Conservation (phyloP, 2,113 vertebrate species). For the Sceloporus undulatus region DNA sequence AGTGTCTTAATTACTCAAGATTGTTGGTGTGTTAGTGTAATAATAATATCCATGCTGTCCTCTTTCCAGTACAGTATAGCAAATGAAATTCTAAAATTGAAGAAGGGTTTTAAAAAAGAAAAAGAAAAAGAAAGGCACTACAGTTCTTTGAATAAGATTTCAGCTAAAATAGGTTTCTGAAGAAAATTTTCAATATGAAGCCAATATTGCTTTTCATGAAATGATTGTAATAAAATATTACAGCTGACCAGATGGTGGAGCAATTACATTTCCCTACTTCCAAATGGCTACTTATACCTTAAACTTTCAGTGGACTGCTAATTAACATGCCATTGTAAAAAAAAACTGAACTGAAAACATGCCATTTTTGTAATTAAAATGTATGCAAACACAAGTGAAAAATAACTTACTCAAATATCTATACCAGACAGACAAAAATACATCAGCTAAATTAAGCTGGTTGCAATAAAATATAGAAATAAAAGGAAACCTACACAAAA, state of each 20-base stretch:
- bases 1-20: not conserved
- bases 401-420: slow-evolving; percentile 22
- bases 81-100: slow-evolving; percentile 18
- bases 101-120: not conserved
- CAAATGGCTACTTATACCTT: slow-evolving; percentile 77
- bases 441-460: not conserved
- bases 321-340: slow-evolving; percentile 70
- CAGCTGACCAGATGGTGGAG: slow-evolving; percentile 86
- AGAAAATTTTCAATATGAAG: slow-evolving; percentile 28
- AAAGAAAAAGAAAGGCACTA: slow-evolving; percentile 10
- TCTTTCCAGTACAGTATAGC: not conserved
- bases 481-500: not conserved
- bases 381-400: slow-evolving; percentile 49
- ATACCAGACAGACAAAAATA: slow-evolving; percentile 37
- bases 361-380: not conserved
- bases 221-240: slow-evolving; percentile 76
- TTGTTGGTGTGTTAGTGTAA: not conserved
- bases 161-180: slow-evolving; percentile 24
- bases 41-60: not conserved
- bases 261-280: slow-evolving; percentile 82
- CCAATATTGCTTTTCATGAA: slow-evolving; percentile 59
- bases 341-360: not conserved
- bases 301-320: slow-evolving; percentile 66
- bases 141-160: not conserved
- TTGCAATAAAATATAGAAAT: slow-evolving; percentile 24